These are phyloP conservation scores for Tenthredo mesomela DNA, from an alignment of 2,888 invertebrate genomes.

Conservation along the genomic window DNA sequence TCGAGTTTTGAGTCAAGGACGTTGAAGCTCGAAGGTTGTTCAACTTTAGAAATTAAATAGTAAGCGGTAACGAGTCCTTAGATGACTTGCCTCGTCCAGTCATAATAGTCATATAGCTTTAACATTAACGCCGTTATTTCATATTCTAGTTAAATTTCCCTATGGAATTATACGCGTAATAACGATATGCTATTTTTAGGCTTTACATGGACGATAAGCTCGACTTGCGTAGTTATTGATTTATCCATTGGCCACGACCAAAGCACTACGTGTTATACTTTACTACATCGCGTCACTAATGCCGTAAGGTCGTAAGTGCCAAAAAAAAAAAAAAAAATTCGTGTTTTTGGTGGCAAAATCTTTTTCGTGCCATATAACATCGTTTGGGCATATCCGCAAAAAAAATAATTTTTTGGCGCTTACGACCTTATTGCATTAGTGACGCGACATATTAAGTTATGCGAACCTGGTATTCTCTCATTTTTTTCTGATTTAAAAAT, in stretches of 20 bases:
- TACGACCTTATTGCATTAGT: too few species aligned
- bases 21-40: slow-evolving; percentile 37
- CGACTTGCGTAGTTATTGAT: slow-evolving; percentile 35
- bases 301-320: too few species aligned
- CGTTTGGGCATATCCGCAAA: too few species aligned
- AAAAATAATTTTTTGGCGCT: too few species aligned
- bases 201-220: background rate
- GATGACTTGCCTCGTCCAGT: background rate
- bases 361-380: too few species aligned
- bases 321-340: too few species aligned
- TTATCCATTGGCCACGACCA: slow-evolving; percentile 4
- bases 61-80: background rate
- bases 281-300: too few species aligned
- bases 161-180: background rate
- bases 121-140: background rate
- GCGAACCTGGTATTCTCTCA: background rate
- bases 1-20: slow-evolving; percentile 35
- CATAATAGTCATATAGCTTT: too few species aligned
- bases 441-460: background rate
- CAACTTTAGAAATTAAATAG: slow-evolving; percentile 41
- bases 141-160: slow-evolving; percentile 5
- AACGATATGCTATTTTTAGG: slow-evolving; percentile 28
- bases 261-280: slow-evolving; percentile 1
- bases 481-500: background rate
- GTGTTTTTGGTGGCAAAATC: too few species aligned